Evolutionary conservation across 1,140 invertebrate species (phyloP), one percentile per base, ranked within the genome.

Genomic region (Heliconius nattereri): DNA sequence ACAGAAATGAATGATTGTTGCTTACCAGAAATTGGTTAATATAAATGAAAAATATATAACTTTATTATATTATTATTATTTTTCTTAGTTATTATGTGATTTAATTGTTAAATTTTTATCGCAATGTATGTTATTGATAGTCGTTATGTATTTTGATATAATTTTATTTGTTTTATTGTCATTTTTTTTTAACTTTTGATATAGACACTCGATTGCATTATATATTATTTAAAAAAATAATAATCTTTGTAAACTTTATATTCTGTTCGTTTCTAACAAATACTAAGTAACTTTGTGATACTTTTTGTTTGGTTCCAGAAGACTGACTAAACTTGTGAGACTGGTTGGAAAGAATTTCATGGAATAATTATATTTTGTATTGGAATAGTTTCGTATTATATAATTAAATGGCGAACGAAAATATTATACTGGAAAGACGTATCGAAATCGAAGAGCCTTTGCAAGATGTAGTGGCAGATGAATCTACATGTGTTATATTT

Each of bases 361-460:
- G 49, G 49, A 19, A 23, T 49, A 73, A 73, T 49, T 49, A 23
- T 49, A 73, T 26, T 19, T 35, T 49, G 13, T 45, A 49, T 26
- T 49, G 6, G n/a, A 73, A 66, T 66, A 66, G 7, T 26, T 66
- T 26, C 26, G 60, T 3, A 60, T n/a, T 60, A 23, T 23, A 26
- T 29, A 66, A 26, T 29, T 13, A 29, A 29, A 79, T 79, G 78
- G 73, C 78, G 23, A 81, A 75, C 73, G 76, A 81, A 70, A 79
- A 66, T 71, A 75, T 73, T 76, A 40, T 52, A 70, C 74, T 78
- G 35, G 16, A 23, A 11, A 52, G 71, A 23, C 49, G 57, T 72
- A 26, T 86, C n/a, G 82, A 81, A 32, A 78, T 86, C 23, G 81
- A 84, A 70, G 84, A 85, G 66, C 60, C 73, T 76, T 71, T 86